phyloP scores from a whole-genome alignment of 2,113 vertebrate species.

The Galemys pyrenaicus region DNA sequence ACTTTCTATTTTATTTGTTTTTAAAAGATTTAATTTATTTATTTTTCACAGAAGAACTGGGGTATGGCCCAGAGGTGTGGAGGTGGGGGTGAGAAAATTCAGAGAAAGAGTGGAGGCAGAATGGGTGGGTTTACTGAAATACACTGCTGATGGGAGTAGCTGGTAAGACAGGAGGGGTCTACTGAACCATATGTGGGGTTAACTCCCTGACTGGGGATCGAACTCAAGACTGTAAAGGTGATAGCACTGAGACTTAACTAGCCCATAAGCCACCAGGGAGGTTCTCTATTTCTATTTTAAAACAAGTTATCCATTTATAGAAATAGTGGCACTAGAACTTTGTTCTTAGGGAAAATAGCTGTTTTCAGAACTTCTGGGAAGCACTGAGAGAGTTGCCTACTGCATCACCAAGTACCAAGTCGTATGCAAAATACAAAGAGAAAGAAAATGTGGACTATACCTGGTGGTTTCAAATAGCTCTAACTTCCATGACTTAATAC shows the following conservation, averaged over 20 bases:
- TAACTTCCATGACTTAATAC: background rate
- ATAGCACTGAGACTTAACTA: too few species aligned
- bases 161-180: too few species aligned
- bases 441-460: background rate
- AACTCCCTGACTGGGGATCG: too few species aligned
- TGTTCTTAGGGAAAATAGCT: background rate
- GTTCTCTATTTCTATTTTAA: background rate
- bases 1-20: background rate
- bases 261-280: too few species aligned
- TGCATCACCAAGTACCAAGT: background rate
- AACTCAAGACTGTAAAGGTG: too few species aligned
- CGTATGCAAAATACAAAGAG: background rate
- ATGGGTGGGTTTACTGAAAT: too few species aligned
- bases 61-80: too few species aligned
- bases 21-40: background rate
- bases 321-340: background rate
- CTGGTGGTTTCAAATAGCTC: background rate
- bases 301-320: background rate
- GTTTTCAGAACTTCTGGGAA: constrained; percentile 10
- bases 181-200: too few species aligned
- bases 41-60: too few species aligned
- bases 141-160: background rate
- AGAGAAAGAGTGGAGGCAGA: too few species aligned
- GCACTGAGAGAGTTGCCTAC: background rate
- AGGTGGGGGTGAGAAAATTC: too few species aligned